Conservation (phyloP, 1,140 invertebrate species). For the Vanessa atalanta region DNA sequence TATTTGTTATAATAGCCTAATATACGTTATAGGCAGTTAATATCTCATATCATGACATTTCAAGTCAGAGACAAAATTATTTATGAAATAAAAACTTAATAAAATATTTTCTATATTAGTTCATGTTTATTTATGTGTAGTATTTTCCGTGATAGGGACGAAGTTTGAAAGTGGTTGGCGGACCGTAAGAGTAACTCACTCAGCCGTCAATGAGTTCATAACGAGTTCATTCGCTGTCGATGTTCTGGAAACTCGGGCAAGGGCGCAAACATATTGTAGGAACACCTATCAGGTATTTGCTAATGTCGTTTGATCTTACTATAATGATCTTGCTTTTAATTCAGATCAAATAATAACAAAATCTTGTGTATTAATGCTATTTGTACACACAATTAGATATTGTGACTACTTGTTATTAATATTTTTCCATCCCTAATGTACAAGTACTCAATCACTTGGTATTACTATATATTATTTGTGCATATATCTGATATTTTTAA, state of each 20-base stretch:
- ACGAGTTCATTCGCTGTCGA: slow-evolving; percentile 66
- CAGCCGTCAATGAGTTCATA: slow-evolving; percentile 65
- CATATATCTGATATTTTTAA: no score
- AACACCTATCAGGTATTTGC: slow-evolving; percentile 17
- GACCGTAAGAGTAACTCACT: slow-evolving; percentile 65
- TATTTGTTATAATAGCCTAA: no score
- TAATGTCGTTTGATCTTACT: slow-evolving; percentile 21
- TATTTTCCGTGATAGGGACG: slow-evolving; percentile 39
- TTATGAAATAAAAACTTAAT: not conserved
- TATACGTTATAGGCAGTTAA: no score
- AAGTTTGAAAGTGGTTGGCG: slow-evolving; percentile 68
- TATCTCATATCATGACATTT: no score
- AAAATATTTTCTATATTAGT: not conserved
- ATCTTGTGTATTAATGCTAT: not conserved
- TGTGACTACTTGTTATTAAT: no score
- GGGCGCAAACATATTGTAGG: slow-evolving; percentile 47
- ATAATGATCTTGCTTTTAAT: not conserved
- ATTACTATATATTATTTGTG: no score
- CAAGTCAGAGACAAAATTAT: no score
- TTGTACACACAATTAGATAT: no score
- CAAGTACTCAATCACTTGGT: no score
- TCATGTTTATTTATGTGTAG: slow-evolving; percentile 31
- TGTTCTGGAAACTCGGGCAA: slow-evolving; percentile 76
- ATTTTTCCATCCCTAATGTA: no score
- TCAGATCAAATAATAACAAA: not conserved